Evolutionary conservation across 2,113 vertebrate species (phyloP).

Genomic region (Isichthys henryi): DNA sequence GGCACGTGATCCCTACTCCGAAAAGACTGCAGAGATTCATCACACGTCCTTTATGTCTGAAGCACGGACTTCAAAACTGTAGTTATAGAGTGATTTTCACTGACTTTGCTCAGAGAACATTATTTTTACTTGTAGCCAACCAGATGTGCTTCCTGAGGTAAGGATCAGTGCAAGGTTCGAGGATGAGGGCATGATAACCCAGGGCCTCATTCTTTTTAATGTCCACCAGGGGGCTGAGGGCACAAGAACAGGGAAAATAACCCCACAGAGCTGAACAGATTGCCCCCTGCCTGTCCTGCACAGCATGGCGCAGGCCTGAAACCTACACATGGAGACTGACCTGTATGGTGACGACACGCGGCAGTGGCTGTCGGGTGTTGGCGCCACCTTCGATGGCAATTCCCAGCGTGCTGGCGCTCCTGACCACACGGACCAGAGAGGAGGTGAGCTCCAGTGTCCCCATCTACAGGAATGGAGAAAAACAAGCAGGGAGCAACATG

Average conservation of each 20-base stretch:
- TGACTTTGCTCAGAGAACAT: not conserved
- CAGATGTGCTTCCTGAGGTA: not conserved
- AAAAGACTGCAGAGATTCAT: not conserved
- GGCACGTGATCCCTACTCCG: not conserved
- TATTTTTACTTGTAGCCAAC: not conserved
- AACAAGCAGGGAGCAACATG: not conserved
- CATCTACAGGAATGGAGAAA: conserved; percentile 28
- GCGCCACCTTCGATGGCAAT: conserved; percentile 93
- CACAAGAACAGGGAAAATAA: not conserved
- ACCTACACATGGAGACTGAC: conserved; percentile 46
- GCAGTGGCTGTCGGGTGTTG: conserved; percentile 85
- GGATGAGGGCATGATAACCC: not conserved
- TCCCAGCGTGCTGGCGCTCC: conserved; percentile 78
- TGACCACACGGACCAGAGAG: conserved; percentile 71
- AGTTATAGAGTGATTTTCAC: not conserved
- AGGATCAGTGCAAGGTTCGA: not conserved
- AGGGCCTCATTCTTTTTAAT: not conserved
- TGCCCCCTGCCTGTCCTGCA: not conserved
- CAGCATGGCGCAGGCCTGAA: not conserved
- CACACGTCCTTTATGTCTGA: not conserved
- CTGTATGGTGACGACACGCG: conserved; percentile 91
- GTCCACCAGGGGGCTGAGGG: not conserved
- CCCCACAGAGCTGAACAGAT: not conserved
- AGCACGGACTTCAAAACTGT: not conserved
- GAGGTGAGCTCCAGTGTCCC: conserved; percentile 59